Evolutionary conservation across 2,797 vertebrate genomes (phyloP), one percentile per base, ranked within the genome.

Genomic region (Chrysocyon brachyurus): DNA sequence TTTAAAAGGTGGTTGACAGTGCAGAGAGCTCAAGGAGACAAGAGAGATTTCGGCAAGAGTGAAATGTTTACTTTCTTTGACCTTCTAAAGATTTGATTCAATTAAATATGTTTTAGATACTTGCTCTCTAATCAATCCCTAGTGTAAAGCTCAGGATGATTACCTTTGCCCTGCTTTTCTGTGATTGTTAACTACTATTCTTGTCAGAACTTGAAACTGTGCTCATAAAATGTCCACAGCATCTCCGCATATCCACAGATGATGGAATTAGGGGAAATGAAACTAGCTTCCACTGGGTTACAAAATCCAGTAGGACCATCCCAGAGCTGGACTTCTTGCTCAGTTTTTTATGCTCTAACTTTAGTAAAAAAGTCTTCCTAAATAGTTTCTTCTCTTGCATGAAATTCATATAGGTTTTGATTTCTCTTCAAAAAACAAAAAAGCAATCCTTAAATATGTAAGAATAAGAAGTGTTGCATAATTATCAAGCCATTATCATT

Each of bases 401-500:
- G 26, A 94, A 95, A 77, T 82, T 90, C 85, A 75, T 68, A 21
- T 86, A 16, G 40, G 0, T 66, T 90, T 85, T 68, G 49, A 57
- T 79, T 87, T 63, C 17, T 90, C 6, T 85, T 57, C 59, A n/a
- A 28, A 31, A 91, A 24, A 33, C 12, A n/a, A 68, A 68, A 31
- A 22, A 19, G 14, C 73, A 86, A 93, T 31, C 68, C 84, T 81
- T 85, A 72, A 87, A 59, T 82, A 93, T 49, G 46, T 81, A 64
- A 75, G 73, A 63, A 88, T 96, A 90, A 64, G 96, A 96, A 72
- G n/a, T 77, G 49, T 4, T 90, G 22, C 68, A 49, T 94, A 94
- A 96, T 94, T 86, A 88, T 64, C 63, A 94, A 96, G 56, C 89
- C 90, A 92, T 97, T 95, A 96, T 94, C 88, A 93, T 92, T 87